phyloP scores from a whole-genome alignment of 2,113 vertebrate species.

The Casuarius casuarius region DNA sequence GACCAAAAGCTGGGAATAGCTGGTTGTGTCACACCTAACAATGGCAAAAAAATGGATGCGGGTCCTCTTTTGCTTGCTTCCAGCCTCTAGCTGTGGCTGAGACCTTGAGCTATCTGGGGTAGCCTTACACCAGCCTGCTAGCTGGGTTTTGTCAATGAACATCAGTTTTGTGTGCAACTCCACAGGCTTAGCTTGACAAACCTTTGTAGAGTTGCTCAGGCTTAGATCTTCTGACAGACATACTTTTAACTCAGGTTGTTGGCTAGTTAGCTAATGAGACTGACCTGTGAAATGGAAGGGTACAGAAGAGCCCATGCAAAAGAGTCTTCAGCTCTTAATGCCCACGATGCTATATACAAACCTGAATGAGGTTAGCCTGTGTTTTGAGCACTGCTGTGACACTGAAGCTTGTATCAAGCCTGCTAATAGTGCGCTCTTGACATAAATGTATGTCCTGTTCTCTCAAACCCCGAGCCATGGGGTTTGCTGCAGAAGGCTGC shows the following conservation, averaged over 20 bases:
- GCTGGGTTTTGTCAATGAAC: background rate
- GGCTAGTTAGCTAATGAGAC: background rate
- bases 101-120: background rate
- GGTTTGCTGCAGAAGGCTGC: background rate
- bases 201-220: background rate
- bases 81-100: fast-evolving
- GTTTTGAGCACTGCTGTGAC: fast-evolving
- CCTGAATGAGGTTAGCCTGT: background rate
- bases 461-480: background rate
- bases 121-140: background rate
- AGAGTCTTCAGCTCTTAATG: too few relatives aligned
- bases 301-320: background rate
- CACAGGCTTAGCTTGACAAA: fast-evolving
- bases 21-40: fast-evolving
- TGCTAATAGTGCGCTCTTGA: background rate
- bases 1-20: background rate
- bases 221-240: background rate
- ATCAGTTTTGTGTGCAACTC: background rate
- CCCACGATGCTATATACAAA: fast-evolving
- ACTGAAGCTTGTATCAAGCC: background rate
- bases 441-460: background rate
- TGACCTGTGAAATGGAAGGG: background rate
- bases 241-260: background rate
- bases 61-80: background rate
- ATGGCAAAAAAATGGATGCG: background rate